Evolutionary conservation across 1,140 invertebrate species (phyloP).

Genomic region (Ostrea edulis): DNA sequence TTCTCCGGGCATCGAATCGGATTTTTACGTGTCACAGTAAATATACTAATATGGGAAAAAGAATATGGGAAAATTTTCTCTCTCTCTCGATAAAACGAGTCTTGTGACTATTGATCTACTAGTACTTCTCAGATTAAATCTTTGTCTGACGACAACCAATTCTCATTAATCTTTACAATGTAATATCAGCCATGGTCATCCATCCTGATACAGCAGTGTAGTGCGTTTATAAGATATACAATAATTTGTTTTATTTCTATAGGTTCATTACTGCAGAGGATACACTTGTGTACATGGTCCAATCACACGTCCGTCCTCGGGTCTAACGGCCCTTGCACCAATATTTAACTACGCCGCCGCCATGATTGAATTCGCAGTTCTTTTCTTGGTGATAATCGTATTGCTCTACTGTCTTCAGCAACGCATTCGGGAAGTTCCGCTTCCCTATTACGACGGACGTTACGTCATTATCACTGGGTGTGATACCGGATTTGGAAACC

Average conservation of each 20-base stretch:
- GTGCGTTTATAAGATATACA: no score
- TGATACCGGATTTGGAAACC: slow-evolving; percentile 80
- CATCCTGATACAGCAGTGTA: neutral
- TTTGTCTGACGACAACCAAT: neutral
- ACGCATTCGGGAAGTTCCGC: slow-evolving; percentile 9
- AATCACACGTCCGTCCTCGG: no score
- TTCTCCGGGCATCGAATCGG: neutral
- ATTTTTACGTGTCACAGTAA: neutral
- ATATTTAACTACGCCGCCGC: neutral
- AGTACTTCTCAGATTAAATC: neutral
- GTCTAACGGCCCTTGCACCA: no score
- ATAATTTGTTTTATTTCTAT: neutral
- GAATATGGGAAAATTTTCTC: neutral
- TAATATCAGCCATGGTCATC: neutral
- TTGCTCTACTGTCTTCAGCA: neutral
- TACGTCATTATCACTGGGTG: slow-evolving; percentile 79
- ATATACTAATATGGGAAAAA: neutral
- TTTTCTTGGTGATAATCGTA: neutral
- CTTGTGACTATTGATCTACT: neutral
- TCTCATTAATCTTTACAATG: neutral
- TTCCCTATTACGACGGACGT: slow-evolving; percentile 32
- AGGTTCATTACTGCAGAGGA: neutral
- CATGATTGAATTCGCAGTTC: neutral
- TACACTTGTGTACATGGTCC: no score
- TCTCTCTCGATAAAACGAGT: neutral